Evolutionary conservation across 2,797 vertebrate genomes (phyloP).

Genomic region (Lacerta bilineata): DNA sequence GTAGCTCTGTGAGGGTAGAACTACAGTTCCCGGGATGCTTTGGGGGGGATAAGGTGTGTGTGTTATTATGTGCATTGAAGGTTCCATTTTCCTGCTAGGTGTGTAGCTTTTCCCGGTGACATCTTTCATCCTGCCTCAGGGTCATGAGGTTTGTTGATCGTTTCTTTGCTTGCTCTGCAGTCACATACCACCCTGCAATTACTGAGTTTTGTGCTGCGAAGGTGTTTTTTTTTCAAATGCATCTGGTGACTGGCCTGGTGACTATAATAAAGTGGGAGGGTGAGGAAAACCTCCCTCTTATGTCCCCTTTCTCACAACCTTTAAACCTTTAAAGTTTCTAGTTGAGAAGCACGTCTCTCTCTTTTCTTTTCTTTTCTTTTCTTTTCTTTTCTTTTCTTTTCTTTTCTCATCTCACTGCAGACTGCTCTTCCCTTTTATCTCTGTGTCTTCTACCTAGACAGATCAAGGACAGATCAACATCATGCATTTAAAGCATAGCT

Average conservation of each 20-base stretch:
- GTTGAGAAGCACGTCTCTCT: background rate
- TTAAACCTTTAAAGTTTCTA: background rate
- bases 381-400: background rate
- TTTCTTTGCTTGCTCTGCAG: conserved; percentile 2
- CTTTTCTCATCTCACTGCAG: background rate
- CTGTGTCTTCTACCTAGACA: background rate
- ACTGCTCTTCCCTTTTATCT: background rate
- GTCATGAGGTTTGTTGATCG: conserved; percentile 1
- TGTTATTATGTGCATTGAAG: too few species aligned
- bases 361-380: too few species aligned
- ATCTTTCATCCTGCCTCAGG: background rate
- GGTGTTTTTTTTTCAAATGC: background rate
- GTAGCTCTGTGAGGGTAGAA: too few species aligned
- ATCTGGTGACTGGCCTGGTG: background rate
- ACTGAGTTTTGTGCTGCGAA: background rate
- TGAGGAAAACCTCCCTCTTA: background rate
- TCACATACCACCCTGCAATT: background rate
- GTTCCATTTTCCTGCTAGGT: background rate
- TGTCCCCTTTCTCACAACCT: background rate
- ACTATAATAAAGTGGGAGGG: background rate
- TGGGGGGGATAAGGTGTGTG: too few species aligned
- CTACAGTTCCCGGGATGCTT: too few species aligned
- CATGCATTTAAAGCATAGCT: too few species aligned
- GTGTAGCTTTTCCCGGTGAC: background rate
- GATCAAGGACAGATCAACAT: too few species aligned